These are phyloP conservation scores for Apocheima hispidaria DNA, from an alignment of 2,888 invertebrate species.

Conservation along the genomic window DNA sequence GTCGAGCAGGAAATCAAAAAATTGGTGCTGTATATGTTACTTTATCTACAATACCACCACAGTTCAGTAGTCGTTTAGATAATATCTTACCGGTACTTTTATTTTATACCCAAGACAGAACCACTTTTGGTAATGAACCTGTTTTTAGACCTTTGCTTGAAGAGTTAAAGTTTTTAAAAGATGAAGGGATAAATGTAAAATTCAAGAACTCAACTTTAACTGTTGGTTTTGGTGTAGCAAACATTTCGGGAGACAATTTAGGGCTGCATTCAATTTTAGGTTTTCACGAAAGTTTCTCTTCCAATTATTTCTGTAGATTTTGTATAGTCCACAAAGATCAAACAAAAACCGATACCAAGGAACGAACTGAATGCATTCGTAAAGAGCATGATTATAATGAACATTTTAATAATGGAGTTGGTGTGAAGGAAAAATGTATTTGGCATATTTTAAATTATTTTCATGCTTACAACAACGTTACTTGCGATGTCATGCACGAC, in stretches of 20 bases:
- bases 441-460: slow-evolving; percentile 47
- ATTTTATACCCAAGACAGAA: slow-evolving; percentile 3
- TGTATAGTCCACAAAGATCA: slow-evolving; percentile 41
- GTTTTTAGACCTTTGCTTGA: slow-evolving; percentile 3
- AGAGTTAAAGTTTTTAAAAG: slow-evolving; percentile 5
- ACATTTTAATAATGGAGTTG: too few species aligned
- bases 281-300: slow-evolving; percentile 47
- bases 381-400: not conserved
- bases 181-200: not conserved
- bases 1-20: slow-evolving; percentile 48
- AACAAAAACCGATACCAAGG: slow-evolving; percentile 15
- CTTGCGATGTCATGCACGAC: slow-evolving; percentile 59
- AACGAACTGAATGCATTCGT: not conserved
- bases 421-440: slow-evolving; percentile 26
- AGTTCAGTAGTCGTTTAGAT: slow-evolving; percentile 6
- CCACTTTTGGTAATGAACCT: slow-evolving; percentile 4
- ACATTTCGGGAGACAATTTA: slow-evolving; percentile 51
- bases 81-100: not conserved
- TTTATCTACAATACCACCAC: slow-evolving; percentile 29
- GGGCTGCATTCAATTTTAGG: slow-evolving; percentile 50
- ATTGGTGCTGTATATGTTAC: slow-evolving; percentile 48
- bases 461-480: slow-evolving; percentile 51
- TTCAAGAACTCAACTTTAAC: not conserved
- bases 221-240: slow-evolving; percentile 16
- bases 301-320: slow-evolving; percentile 51